Evolutionary conservation across 2,797 vertebrate species (phyloP).

Genomic region (Amniataba percoides): DNA sequence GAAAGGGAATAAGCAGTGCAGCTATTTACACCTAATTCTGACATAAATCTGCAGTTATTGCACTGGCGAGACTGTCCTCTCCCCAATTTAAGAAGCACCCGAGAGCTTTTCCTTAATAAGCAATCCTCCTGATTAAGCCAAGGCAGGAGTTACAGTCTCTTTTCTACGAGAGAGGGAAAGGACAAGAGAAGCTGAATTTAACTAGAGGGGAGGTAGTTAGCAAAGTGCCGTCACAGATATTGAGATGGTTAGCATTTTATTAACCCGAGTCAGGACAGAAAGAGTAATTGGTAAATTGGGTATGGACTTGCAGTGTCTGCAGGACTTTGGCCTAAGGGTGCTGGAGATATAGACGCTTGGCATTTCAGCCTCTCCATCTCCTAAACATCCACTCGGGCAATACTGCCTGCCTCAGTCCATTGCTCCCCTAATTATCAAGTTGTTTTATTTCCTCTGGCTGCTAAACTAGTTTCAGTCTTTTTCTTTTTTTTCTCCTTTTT

Average conservation of each 20-base stretch:
- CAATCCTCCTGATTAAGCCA: constrained; percentile 81
- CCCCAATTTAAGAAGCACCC: constrained; percentile 79
- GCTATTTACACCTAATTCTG: constrained; percentile 82
- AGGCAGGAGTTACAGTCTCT: constrained; percentile 63
- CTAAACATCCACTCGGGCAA: constrained; percentile 52
- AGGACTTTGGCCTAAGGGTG: constrained; percentile 74
- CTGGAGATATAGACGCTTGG: constrained; percentile 67
- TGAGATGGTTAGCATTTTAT: constrained; percentile 85
- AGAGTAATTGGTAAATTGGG: constrained; percentile 78
- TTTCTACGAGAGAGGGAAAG: constrained; percentile 49
- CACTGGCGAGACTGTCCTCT: constrained; percentile 77
- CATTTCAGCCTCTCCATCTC: constrained; percentile 79
- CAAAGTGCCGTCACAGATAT: constrained; percentile 76
- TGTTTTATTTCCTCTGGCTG: constrained; percentile 74
- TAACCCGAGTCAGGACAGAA: constrained; percentile 74
- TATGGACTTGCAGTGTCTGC: constrained; percentile 79
- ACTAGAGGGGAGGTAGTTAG: constrained; percentile 79
- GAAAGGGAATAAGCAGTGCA: constrained; percentile 71
- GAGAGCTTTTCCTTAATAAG: constrained; percentile 85
- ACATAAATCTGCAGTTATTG: constrained; percentile 86
- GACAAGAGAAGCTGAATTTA: constrained; percentile 67
- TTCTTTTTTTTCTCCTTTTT: too few relatives aligned
- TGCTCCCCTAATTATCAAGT: constrained; percentile 72
- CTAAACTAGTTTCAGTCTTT: constrained; percentile 51
- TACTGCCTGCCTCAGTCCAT: constrained; percentile 61